A percentile compares a stretch with the other conserved stretches of the same genome.
These are phyloP conservation scores for Phrynocephalus forsythii DNA, from an alignment of 2,797 vertebrate genomes.

Conservation along the genomic window DNA sequence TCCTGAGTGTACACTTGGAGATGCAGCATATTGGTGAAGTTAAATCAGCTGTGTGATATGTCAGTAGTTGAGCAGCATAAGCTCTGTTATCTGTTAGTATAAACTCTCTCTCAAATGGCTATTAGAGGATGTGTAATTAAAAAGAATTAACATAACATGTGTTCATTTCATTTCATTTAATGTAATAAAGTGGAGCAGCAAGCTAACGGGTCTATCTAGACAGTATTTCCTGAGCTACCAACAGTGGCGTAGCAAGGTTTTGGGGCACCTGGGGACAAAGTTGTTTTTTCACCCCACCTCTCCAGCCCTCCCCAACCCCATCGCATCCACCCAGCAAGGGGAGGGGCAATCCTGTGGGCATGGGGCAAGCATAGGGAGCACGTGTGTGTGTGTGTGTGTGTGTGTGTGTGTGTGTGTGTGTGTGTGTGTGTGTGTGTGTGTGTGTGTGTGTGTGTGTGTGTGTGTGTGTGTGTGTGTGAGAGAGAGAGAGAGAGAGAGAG, in stretches of 20 bases:
- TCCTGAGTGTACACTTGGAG: neutral
- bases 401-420: no score
- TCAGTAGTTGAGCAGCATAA: neutral
- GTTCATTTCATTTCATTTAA: slow-evolving; percentile 27
- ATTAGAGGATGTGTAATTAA: slow-evolving; percentile 34
- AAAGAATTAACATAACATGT: neutral
- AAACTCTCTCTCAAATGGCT: slow-evolving; percentile 8
- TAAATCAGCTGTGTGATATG: neutral
- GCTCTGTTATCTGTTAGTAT: neutral
- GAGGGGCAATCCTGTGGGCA: no score
- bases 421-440: no score
- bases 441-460: no score
- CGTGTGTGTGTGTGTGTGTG: no score
- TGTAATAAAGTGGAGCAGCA: neutral
- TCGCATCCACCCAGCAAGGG: no score
- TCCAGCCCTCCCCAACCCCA: no score
- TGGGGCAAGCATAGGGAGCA: no score
- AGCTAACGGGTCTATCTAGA: neutral
- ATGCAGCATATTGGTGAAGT: neutral
- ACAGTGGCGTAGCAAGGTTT: neutral
- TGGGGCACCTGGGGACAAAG: no score
- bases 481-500: no score
- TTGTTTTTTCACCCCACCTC: no score
- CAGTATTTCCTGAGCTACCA: neutral
- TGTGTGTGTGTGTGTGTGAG: no score